phyloP scores from a whole-genome alignment of 1,140 invertebrate genomes.

The Callitettix versicolor region DNA sequence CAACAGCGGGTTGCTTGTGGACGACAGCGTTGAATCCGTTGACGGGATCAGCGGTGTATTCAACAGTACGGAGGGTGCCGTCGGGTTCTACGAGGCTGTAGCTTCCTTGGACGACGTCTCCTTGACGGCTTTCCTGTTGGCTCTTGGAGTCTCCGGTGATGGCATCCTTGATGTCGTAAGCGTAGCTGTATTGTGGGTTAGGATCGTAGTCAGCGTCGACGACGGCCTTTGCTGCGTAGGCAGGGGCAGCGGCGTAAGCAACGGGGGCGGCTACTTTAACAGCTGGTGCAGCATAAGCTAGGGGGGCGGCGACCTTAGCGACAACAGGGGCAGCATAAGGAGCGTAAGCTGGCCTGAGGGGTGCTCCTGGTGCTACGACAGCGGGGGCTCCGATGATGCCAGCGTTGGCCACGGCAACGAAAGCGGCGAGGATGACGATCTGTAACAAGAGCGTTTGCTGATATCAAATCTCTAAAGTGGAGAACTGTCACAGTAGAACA shows the following conservation, averaged over 20 bases:
- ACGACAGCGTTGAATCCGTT: conserved; percentile 21
- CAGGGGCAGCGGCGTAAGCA: conserved; percentile 14
- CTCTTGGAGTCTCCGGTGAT: conserved; percentile 29
- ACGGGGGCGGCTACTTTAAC: conserved; percentile 15
- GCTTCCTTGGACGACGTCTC: conserved; percentile 18
- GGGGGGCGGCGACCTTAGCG: conserved; percentile 12
- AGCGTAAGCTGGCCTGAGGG: conserved; percentile 14
- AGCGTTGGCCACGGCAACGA: conserved; percentile 28
- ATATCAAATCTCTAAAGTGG: too few species aligned
- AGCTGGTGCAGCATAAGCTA: conserved; percentile 22
- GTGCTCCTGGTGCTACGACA: conserved; percentile 20
- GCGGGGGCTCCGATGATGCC: conserved; percentile 25
- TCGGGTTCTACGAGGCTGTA: conserved; percentile 26
- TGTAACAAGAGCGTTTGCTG: too few species aligned
- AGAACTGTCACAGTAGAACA: too few species aligned
- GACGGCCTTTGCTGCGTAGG: conserved; percentile 25
- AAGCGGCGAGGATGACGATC: conserved; percentile 27
- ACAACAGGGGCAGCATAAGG: conserved; percentile 16
- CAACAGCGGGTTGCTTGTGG: conserved; percentile 30
- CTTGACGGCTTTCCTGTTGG: conserved; percentile 27
- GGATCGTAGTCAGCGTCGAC: conserved; percentile 35
- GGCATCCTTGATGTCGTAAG: conserved; percentile 30
- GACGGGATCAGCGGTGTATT: conserved; percentile 28
- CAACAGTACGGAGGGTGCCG: conserved; percentile 26
- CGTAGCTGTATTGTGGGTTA: conserved; percentile 29